Percentiles rank a stretch among this genome's conserved stretches.
phyloP scores from a whole-genome alignment of 2,888 invertebrate species.

The Spodoptera picta region DNA sequence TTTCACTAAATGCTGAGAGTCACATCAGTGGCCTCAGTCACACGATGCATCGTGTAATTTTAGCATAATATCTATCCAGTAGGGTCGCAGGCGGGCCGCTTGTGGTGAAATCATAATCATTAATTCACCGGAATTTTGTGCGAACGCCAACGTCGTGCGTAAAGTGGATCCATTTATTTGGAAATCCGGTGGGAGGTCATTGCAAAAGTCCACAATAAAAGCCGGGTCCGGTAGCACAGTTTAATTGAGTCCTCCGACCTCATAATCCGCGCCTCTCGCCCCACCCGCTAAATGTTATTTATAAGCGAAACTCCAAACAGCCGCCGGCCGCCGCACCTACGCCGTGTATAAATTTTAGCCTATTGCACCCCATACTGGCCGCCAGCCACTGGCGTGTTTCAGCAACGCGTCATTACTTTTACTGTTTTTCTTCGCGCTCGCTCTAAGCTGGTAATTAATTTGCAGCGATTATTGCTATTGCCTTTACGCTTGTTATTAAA shows the following conservation, averaged over 20 bases:
- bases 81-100: constrained; percentile 40
- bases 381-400: constrained; percentile 62
- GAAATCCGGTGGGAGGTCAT: constrained; percentile 85
- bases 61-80: constrained; percentile 24
- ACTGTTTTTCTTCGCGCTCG: constrained; percentile 79
- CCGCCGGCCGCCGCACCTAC: constrained; percentile 70
- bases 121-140: constrained; percentile 70
- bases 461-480: constrained; percentile 83
- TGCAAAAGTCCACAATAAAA: constrained; percentile 86
- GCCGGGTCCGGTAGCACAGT: constrained; percentile 85
- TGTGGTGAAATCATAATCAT: constrained; percentile 71
- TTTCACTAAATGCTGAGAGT: constrained; percentile 1
- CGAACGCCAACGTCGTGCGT: constrained; percentile 71
- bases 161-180: constrained; percentile 85
- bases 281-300: constrained; percentile 87
- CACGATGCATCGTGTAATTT: constrained; percentile 20
- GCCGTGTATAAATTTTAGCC: constrained; percentile 76
- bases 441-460: constrained; percentile 81
- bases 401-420: constrained; percentile 72
- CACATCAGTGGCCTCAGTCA: constrained; percentile 3
- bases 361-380: constrained; percentile 70
- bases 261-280: constrained; percentile 83
- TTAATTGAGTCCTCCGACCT: constrained; percentile 88
- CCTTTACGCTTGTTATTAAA: constrained; percentile 84
- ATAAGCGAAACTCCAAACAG: constrained; percentile 81